Percentiles rank a stretch among this genome's conserved stretches.
phyloP scores from a whole-genome alignment of 1,140 invertebrate genomes.

The Magallana gigas region DNA sequence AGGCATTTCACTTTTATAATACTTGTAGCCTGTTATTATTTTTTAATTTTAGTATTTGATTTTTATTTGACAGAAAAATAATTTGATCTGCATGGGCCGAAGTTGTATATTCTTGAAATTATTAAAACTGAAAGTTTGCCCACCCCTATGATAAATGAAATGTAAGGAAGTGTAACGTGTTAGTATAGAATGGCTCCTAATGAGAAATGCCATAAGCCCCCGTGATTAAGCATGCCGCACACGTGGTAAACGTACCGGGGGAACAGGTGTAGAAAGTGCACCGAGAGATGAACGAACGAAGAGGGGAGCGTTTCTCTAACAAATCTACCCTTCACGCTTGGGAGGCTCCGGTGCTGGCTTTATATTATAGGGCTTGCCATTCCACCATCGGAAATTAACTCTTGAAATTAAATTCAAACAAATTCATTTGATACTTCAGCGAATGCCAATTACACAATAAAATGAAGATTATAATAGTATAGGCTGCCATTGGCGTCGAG shows the following conservation, averaged over 20 bases:
- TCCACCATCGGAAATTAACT: background rate
- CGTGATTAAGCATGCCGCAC: conserved; percentile 6
- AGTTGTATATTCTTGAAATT: no score
- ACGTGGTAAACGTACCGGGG: background rate
- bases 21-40: no score
- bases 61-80: no score
- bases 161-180: background rate
- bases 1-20: no score
- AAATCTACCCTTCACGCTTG: conserved; percentile 10
- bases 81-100: no score
- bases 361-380: background rate
- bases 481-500: background rate
- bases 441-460: conserved; percentile 20
- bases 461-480: background rate
- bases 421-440: conserved; percentile 20
- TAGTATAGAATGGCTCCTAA: conserved; percentile 8
- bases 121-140: background rate
- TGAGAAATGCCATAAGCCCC: conserved; percentile 15
- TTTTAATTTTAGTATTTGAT: no score
- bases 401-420: conserved; percentile 15
- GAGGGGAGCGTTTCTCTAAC: background rate
- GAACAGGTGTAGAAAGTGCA: conserved; percentile 5
- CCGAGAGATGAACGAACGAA: background rate
- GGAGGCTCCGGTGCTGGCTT: background rate
- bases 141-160: conserved; percentile 2